These are phyloP conservation scores for Poeciliopsis turrubarensis DNA, from an alignment of 2,113 vertebrate genomes.

Conservation along the genomic window DNA sequence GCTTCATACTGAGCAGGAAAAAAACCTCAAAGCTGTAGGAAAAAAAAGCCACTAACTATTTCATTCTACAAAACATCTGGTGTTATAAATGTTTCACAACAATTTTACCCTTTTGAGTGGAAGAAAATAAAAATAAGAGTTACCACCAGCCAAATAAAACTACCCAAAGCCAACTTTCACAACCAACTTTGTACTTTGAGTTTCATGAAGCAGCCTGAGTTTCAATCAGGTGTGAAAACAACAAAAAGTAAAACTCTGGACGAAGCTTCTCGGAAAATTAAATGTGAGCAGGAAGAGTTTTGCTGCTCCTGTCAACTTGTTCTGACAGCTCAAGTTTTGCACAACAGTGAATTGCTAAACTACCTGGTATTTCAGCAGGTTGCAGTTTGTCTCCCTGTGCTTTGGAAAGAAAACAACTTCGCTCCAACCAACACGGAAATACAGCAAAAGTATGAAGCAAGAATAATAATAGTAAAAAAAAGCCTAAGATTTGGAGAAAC, in stretches of 20 bases:
- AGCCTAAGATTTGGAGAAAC: no score
- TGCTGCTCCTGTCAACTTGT: constrained; percentile 13
- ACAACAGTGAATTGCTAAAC: constrained; percentile 11
- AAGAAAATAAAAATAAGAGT: not conserved
- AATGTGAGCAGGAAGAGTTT: constrained; percentile 2
- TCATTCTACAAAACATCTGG: not conserved
- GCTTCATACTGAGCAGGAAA: no score
- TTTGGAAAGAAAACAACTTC: not conserved
- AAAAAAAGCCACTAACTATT: no score
- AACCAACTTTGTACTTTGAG: not conserved
- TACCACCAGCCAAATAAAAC: not conserved
- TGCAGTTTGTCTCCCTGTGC: constrained; percentile 1
- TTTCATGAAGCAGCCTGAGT: no score
- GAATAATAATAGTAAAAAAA: no score
- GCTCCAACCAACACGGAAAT: not conserved
- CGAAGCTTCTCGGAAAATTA: not conserved
- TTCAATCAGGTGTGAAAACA: no score
- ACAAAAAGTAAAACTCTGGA: not conserved
- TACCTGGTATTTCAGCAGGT: constrained; percentile 27
- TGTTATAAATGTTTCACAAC: not conserved
- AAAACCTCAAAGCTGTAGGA: no score
- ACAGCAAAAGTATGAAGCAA: not conserved
- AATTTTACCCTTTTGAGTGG: not conserved
- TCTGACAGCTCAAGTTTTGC: constrained; percentile 23
- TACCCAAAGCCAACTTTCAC: not conserved